Base-by-base conservation (phyloP, 2,888 invertebrate species). In the Boloria selene region DNA sequence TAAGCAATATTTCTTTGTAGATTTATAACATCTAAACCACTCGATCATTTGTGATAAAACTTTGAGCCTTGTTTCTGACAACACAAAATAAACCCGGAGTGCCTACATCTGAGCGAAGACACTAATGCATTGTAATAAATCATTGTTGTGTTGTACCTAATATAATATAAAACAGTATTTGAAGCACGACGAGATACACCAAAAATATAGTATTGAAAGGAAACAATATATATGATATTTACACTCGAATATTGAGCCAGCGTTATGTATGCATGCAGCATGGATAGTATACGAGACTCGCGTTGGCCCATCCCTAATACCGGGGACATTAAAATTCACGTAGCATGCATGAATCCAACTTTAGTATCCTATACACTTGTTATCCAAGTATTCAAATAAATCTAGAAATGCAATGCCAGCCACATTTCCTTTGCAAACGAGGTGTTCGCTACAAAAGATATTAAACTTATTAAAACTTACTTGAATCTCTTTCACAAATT, bases 311-410 rank as follows among this genome's bases (percentile, higher is more conserved):
- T 59, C 64, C 64, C 59, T 64, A 59, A 59, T 53, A 47, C 18
- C 26, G 45, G 49, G 60, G 56, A 61, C 68, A 70, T 70, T 70
- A 68, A 70, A 70, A 70, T 70, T 70, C 70, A 70, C 65, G 62
- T 61, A 63, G 68, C 70, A 63, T 68, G 62, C 60, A 61, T 61
- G 65, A 65, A 68, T 58, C 63, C 55, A 65, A 68, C 68, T 63
- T 60, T 55, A 52, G 67, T 61, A 56, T 49, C 53, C 58, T 56
- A 56, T 61, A 67, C 62, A 63, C 65, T 31, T 65, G 66, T 60
- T 67, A 64, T 64, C 56, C 55, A 60, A 69, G 63, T 66, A 64
- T 66, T 66, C 67, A 64, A 67, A 69, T 66, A 69, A 69, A 69
- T 69, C 63, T 62, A 58, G n/a, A 55, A 60, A 63, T 61, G 51